Base-by-base conservation (phyloP, 2,113 vertebrate genomes). In the Rhombomys opimus region DNA sequence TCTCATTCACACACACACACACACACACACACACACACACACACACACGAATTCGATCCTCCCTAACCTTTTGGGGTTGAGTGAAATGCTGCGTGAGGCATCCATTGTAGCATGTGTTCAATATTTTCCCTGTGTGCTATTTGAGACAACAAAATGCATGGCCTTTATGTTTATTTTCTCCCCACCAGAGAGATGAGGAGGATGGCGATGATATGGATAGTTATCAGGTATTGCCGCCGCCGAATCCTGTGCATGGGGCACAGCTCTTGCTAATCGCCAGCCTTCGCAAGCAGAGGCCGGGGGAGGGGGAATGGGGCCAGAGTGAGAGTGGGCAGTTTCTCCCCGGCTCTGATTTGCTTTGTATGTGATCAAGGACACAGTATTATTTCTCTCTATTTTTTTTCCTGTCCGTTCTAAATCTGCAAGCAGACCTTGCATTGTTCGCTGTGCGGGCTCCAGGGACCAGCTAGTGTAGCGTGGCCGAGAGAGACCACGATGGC, bases 201-300 rank as follows among this genome's bases (percentile, higher is more conserved):
- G 99, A 98, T 99, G 98, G 96, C 98, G 98, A 99, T 99, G 99
- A 99, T 99, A 99, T 99, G 99, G 99, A 99, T 99, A 99, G 99
- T 99, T 99, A 99, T 98, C 99, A 99, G 99, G 99, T 99, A 99
- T 99, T 98, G 98, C 99, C 98, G 97, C 98, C 98, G 98, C 98
- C 98, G 96, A 96, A 97, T 98, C 98, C 98, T 98, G 97, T 98
- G 99, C 99, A 99, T 99, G 99, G 99, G 98, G 99, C 98, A 98
- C 98, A 99, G 98, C 98, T 99, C 97, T 98, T 98, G 98, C 98
- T 99, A 98, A 98, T 98, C 96, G 98, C 98, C 98, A 98, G 96
- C 97, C 97, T 96, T 92, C 93, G 97, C 97, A 94, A 97, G 97
- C 89, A 65, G 78, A 95, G 95, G 88, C 90, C 94, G 95, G 97